These are phyloP conservation scores for Festucalex cinctus DNA, from an alignment of 2,113 vertebrate genomes.

Conservation along the genomic window DNA sequence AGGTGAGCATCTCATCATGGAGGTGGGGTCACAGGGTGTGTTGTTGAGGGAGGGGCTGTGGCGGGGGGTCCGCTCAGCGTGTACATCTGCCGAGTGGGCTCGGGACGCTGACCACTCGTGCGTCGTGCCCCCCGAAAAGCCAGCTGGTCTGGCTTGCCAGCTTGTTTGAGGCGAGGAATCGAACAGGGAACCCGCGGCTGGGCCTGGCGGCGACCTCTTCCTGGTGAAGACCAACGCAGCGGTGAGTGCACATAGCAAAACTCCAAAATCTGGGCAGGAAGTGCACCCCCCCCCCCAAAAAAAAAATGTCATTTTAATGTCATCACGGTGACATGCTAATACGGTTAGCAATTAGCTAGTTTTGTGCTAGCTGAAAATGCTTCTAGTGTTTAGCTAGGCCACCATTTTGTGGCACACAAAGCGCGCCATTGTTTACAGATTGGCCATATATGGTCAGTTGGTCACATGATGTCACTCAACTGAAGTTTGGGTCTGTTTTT, in stretches of 20 bases:
- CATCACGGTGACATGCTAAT: background rate
- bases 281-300: too few relatives aligned
- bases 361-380: background rate
- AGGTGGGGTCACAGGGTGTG: conserved; percentile 2
- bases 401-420: background rate
- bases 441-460: background rate
- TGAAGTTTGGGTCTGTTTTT: too few relatives aligned
- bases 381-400: background rate
- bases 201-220: conserved; percentile 1
- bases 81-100: conserved; percentile 38
- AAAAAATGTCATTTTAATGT: background rate
- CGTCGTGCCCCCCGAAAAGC: conserved; percentile 54
- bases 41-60: conserved; percentile 21
- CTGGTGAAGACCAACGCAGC: background rate
- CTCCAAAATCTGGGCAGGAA: background rate
- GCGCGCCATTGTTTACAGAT: background rate
- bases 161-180: conserved; percentile 1
- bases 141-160: conserved; percentile 71
- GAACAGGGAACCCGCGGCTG: background rate
- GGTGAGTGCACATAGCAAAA: conserved; percentile 1
- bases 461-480: background rate
- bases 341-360: background rate
- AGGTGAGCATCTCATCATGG: conserved; percentile 52
- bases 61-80: conserved; percentile 19
- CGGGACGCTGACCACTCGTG: conserved; percentile 51